Conservation (phyloP, 2,113 vertebrate species). For the Sialia sialis region DNA sequence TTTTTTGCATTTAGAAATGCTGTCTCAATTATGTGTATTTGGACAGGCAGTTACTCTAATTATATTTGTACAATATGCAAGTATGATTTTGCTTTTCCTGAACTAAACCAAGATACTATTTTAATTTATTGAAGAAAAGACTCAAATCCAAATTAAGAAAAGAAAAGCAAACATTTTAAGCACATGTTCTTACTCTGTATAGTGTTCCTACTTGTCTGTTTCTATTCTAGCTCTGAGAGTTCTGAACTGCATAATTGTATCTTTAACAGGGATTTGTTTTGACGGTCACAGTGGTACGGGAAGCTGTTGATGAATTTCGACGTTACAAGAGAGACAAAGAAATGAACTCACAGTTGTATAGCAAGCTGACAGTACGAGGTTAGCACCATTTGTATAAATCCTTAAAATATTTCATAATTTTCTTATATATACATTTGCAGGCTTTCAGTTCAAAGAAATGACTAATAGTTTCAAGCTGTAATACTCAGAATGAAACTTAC, state of each 20-base stretch:
- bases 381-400: slow-evolving; percentile 13
- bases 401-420: background rate
- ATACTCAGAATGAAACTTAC: background rate
- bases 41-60: background rate
- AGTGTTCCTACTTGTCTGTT: background rate
- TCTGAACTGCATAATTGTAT: slow-evolving; percentile 21
- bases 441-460: background rate
- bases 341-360: slow-evolving; percentile 96
- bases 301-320: slow-evolving; percentile 91
- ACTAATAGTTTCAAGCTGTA: background rate
- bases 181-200: background rate
- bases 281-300: slow-evolving; percentile 89
- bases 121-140: background rate
- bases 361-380: slow-evolving; percentile 96
- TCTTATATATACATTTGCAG: background rate
- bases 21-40: background rate
- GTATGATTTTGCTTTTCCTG: background rate
- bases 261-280: slow-evolving; percentile 88
- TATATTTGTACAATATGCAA: background rate
- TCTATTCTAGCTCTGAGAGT: background rate
- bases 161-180: background rate
- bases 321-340: slow-evolving; percentile 94
- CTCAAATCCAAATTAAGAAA: background rate
- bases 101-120: background rate
- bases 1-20: background rate